Conservation (phyloP, 2,113 vertebrate species). For the Malurus alboscapulatus region DNA sequence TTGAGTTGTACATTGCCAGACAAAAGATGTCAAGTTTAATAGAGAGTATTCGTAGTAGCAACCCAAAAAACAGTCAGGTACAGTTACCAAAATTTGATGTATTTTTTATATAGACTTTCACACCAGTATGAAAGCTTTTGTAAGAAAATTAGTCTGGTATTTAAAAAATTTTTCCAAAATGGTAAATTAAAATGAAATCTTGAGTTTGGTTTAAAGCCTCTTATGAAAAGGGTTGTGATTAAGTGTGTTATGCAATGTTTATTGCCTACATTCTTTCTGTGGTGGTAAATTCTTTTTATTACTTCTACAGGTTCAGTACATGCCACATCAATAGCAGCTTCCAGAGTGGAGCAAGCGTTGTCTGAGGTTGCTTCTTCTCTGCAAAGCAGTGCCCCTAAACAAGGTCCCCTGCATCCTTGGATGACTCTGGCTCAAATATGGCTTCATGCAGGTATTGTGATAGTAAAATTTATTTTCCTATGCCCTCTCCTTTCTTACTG, state of each 20-base stretch:
- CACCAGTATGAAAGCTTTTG: background rate
- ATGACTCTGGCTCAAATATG: constrained; percentile 99
- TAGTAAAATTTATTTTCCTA: background rate
- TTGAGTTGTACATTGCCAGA: background rate
- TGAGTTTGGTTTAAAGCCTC: background rate
- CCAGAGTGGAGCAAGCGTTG: constrained; percentile 95
- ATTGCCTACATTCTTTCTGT: background rate
- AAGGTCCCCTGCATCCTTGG: constrained; percentile 95
- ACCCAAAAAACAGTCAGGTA: background rate
- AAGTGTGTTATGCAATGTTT: background rate
- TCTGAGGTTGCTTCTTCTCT: constrained; percentile 95
- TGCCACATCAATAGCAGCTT: constrained; percentile 94
- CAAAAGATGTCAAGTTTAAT: background rate
- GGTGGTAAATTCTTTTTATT: background rate
- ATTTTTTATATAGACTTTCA: background rate
- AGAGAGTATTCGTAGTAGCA: background rate
- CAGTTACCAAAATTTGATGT: background rate
- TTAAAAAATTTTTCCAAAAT: background rate
- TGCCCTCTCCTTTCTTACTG: background rate
- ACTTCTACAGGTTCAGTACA: constrained; percentile 87
- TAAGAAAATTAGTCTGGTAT: background rate
- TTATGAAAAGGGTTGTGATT: background rate
- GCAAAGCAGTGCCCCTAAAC: constrained; percentile 95
- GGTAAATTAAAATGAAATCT: background rate
- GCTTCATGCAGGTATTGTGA: constrained; percentile 92